A percentile compares a stretch with the other conserved stretches of the same genome.
Conservation (phyloP, 2,797 vertebrate species). For the Otolemur crassicaudatus region DNA sequence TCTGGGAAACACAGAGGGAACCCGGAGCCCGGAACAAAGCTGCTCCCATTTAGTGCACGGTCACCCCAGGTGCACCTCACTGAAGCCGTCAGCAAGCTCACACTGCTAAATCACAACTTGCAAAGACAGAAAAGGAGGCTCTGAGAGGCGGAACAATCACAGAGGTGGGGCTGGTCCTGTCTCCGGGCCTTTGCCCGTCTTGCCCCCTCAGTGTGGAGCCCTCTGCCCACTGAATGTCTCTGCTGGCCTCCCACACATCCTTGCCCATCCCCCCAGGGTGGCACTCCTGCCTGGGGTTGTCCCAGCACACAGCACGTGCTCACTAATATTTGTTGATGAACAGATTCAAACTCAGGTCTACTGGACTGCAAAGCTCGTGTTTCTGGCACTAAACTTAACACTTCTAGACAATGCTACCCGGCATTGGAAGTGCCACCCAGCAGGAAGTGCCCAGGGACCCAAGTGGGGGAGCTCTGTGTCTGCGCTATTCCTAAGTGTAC, state of each 20-base stretch:
- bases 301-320: fast-evolving
- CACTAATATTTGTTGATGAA: too few relatives aligned
- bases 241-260: neutral
- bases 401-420: neutral
- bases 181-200: neutral
- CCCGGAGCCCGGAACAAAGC: fast-evolving
- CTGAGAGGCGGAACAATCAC: fast-evolving
- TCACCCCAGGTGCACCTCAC: fast-evolving
- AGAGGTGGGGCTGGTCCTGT: neutral
- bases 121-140: neutral
- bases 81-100: fast-evolving
- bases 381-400: neutral
- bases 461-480: fast-evolving
- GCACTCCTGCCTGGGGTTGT: neutral
- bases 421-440: neutral
- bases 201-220: too few relatives aligned
- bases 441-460: fast-evolving
- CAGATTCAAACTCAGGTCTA: neutral
- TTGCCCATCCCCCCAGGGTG: fast-evolving
- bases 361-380: neutral
- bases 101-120: too few relatives aligned
- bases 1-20: neutral
- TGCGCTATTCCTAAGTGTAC: fast-evolving
- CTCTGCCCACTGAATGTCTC: fast-evolving
- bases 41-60: fast-evolving